Base-by-base conservation (phyloP, 1,140 invertebrate genomes). In the Penaeus vannamei region DNA sequence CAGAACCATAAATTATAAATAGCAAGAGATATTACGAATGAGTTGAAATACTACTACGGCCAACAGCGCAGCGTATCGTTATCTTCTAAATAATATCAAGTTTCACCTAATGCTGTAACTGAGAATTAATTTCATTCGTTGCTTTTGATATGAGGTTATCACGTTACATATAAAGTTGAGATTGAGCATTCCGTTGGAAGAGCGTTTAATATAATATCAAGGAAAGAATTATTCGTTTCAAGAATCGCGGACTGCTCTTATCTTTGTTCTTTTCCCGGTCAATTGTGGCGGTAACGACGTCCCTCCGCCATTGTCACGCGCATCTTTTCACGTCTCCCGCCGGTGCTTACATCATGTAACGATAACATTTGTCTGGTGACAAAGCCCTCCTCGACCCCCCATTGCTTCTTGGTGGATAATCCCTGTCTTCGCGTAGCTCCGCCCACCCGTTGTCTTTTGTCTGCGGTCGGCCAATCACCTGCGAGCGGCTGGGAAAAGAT, bases 311-410 rank as follows among this genome's bases (percentile, higher is more conserved):
- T 72, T 72, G n/a, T 53, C 79, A 77, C 29, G n/a, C 53, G 23
- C 26, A 66, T 36, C 20, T 53, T n/a, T 32, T 61, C 36, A 53
- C 79, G 26, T 59, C 60, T 64, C 76, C 32, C 32, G 36, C 19
- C 69, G 82, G 69, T 29, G 60, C 84, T 69, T 60, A 64, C 87
- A 80, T 89, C 46, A 84, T 53, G 72, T 29, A 85, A 85, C 53
- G 87, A 89, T 89, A 85, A 85, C 87, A 89, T 89, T 89, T 59
- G 72, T 84, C n/a, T 77, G 60, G 61, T 46, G 79, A 89, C 87
- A 89, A 89, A 89, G 87, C 59, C 59, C n/a, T 14, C 32, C 19
- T 59, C 14, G 42, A 29, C 32, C 87, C 87, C 83, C 87, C 76
- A 85, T 81, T 59, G 87, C 87, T 79, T 79, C 84, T 85, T 59